phyloP scores from a whole-genome alignment of 1,140 invertebrate species.

The Ctenoplectra terminalis region DNA sequence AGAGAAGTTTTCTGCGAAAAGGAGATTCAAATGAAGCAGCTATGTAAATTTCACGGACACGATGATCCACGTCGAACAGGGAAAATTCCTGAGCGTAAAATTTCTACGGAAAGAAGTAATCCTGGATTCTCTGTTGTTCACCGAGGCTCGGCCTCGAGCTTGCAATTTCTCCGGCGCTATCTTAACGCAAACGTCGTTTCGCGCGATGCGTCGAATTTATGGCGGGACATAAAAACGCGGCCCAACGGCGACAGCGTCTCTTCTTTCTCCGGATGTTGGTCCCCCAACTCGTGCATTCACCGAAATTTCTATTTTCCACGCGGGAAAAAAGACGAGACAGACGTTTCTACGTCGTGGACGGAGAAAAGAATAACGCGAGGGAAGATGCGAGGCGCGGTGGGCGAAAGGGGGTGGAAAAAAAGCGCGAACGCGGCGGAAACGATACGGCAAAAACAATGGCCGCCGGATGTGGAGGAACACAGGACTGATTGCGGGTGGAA shows the following conservation, averaged over 20 bases:
- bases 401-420: not conserved
- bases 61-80: not conserved
- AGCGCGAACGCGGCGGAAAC: not conserved
- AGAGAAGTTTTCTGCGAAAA: no score
- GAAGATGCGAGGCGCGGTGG: not conserved
- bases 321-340: not conserved
- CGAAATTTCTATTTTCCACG: slow-evolving; percentile 37
- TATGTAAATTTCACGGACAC: no score
- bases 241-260: slow-evolving; percentile 2
- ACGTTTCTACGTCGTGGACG: not conserved
- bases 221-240: slow-evolving; percentile 14
- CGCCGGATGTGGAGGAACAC: not conserved
- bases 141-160: no score
- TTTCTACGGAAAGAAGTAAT: not conserved
- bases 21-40: no score
- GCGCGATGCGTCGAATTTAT: slow-evolving; percentile 28
- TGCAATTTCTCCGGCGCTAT: not conserved
- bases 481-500: not conserved
- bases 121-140: not conserved
- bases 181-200: slow-evolving; percentile 2
- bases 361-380: slow-evolving; percentile 12
- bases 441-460: slow-evolving; percentile 11
- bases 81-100: no score
- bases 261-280: not conserved
- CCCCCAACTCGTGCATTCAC: not conserved